phyloP scores from a whole-genome alignment of 2,113 vertebrate genomes.

The Junco hyemalis region DNA sequence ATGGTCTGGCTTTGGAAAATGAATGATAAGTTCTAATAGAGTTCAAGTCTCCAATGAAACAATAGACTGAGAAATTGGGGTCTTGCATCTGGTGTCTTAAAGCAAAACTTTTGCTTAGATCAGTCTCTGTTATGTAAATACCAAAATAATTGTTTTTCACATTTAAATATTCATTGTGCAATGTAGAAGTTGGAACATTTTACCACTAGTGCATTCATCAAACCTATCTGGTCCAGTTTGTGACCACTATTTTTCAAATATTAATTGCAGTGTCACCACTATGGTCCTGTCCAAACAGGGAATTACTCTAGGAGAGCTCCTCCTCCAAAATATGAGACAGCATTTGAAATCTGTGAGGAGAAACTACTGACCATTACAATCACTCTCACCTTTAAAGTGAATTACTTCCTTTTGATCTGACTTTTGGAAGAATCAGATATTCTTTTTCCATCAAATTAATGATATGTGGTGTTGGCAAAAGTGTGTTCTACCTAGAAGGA shows the following conservation, averaged over 20 bases:
- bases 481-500: neutral
- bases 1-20: neutral
- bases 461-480: neutral
- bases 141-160: neutral
- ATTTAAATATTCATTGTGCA: neutral
- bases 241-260: neutral
- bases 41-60: neutral
- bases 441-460: neutral
- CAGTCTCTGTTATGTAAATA: neutral
- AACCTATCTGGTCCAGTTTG: neutral
- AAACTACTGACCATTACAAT: neutral
- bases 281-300: neutral
- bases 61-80: neutral
- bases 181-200: neutral
- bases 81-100: neutral
- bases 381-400: neutral
- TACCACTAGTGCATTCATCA: neutral
- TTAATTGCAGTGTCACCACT: neutral
- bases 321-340: neutral
- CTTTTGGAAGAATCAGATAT: neutral
- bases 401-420: rapidly evolving
- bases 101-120: neutral
- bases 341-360: neutral
- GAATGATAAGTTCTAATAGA: neutral
- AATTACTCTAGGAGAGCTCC: neutral